Percentiles rank a stretch among this genome's conserved stretches.
These are phyloP conservation scores for Pelvicachromis taeniatus DNA, from an alignment of 2,113 vertebrate species.

Conservation along the genomic window DNA sequence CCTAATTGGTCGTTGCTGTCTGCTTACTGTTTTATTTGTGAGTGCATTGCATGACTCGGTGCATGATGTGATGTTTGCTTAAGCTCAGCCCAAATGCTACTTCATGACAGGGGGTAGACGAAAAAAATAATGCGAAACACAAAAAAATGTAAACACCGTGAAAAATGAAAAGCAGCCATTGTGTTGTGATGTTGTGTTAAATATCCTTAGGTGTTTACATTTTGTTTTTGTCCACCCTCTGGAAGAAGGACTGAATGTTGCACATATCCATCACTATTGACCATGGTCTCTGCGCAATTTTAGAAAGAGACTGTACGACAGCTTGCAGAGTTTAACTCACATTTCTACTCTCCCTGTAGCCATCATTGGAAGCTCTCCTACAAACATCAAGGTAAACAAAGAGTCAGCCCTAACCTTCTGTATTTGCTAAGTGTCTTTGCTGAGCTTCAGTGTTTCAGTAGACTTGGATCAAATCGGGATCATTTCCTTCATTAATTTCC, in stretches of 20 bases:
- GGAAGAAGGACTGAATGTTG: not conserved
- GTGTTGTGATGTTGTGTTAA: not conserved
- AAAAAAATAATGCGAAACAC: not conserved
- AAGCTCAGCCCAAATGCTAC: constrained; percentile 11
- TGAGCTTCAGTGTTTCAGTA: constrained; percentile 15
- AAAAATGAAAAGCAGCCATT: not conserved
- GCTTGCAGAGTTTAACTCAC: constrained; percentile 50
- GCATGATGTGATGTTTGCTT: constrained; percentile 43
- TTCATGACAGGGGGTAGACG: constrained; percentile 11
- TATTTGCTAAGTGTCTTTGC: not conserved
- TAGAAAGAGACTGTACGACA: not conserved
- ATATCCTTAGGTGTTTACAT: not conserved
- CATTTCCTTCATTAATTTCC: constrained; percentile 9
- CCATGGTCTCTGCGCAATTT: not conserved
- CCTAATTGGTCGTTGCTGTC: not conserved
- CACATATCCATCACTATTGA: not conserved
- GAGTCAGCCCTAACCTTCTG: not conserved
- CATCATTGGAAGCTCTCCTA: constrained; percentile 49
- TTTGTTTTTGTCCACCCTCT: constrained; percentile 10
- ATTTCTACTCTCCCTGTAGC: constrained; percentile 71
- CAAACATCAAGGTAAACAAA: constrained; percentile 69
- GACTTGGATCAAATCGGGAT: not conserved
- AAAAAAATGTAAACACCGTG: not conserved
- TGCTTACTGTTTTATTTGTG: constrained; percentile 1
- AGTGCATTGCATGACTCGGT: constrained; percentile 23